Evolutionary conservation across 2,888 invertebrate genomes (phyloP).

Genomic region (Spodoptera picta): DNA sequence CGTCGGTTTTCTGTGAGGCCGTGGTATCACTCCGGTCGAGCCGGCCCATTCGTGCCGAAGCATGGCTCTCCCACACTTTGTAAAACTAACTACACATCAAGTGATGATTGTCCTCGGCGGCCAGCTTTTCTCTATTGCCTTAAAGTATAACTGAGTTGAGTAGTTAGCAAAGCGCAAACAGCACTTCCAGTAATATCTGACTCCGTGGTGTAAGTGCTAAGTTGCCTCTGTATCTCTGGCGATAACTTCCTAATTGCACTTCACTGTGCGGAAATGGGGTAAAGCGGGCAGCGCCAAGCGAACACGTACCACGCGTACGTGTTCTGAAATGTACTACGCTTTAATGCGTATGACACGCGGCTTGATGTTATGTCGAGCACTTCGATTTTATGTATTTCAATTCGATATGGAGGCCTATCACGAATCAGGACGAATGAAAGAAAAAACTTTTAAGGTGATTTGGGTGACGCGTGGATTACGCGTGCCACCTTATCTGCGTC

Average conservation of each 20-base stretch:
- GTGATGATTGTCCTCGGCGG: conserved; percentile 30
- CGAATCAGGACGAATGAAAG: conserved; percentile 46
- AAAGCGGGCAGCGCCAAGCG: conserved; percentile 69
- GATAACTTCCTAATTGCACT: conserved; percentile 84
- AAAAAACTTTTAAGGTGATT: conserved; percentile 54
- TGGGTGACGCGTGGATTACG: conserved; percentile 45
- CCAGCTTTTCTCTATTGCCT: conserved; percentile 41
- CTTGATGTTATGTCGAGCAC: conserved; percentile 61
- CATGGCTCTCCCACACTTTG: not conserved
- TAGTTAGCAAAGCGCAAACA: conserved; percentile 44
- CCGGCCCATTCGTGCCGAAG: no score
- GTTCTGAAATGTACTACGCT: conserved; percentile 74
- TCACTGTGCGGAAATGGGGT: conserved; percentile 77
- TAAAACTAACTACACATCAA: conserved; percentile 21
- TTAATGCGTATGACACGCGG: conserved; percentile 68
- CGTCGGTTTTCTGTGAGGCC: no score
- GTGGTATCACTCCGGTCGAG: no score
- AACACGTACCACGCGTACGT: conserved; percentile 76
- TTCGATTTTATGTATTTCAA: conserved; percentile 65
- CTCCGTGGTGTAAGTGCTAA: conserved; percentile 63
- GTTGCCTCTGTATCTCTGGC: conserved; percentile 70
- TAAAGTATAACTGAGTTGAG: conserved; percentile 41
- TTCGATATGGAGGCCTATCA: conserved; percentile 61
- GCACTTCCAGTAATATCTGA: conserved; percentile 56
- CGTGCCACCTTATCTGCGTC: conserved; percentile 35